Base-by-base conservation (phyloP, 2,113 vertebrate genomes). In the Dipodomys stephensi region DNA sequence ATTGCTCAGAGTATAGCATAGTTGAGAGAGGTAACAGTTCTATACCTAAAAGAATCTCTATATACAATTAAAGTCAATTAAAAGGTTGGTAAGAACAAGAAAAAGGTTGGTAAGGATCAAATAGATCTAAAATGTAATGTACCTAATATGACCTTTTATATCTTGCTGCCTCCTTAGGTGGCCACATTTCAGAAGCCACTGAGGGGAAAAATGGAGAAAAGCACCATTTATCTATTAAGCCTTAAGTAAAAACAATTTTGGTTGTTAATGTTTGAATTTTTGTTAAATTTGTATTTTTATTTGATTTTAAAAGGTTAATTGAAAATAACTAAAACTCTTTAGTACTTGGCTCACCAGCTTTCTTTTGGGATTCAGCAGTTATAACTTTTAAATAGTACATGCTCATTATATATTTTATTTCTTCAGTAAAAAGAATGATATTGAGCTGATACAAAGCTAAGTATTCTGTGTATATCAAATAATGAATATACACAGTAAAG, bases 191-290 rank as follows among this genome's bases (percentile, higher is more conserved):
- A 80, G 46, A 88, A 88, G 62, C 35, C 53, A 27, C 10, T 32
- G 13, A 85, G 30, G 28, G 53, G 44, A 73, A 85, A 46, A 60
- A 15, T 19, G 4, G 20, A 1, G 2, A 7, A 28, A 44, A 5
- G 39, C 30, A 19, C 65, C 78, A 77, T 69, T 44, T 91, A 30
- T 53, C 49, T 78, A 82, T 22, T 81, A 77, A 60, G 25, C 12
- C 71, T 92, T 74, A 83, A 62, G 46, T 15, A 78, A 87, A 91
- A 92, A 28, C 65, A 83, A 80, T 78, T 93, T 60, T 87, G 12
- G 49, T 12, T 49, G 49, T 49, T 49, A 49, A 49, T 49, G 49
- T 49, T 49, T 49, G 49, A 49, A 49, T 49, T 49, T 49, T 49
- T 49, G 9, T 49, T 49, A 12, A 49, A 49, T 49, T 49, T 82